Conservation (phyloP, 2,797 vertebrate genomes). For the Chiroxiphia lanceolata region DNA sequence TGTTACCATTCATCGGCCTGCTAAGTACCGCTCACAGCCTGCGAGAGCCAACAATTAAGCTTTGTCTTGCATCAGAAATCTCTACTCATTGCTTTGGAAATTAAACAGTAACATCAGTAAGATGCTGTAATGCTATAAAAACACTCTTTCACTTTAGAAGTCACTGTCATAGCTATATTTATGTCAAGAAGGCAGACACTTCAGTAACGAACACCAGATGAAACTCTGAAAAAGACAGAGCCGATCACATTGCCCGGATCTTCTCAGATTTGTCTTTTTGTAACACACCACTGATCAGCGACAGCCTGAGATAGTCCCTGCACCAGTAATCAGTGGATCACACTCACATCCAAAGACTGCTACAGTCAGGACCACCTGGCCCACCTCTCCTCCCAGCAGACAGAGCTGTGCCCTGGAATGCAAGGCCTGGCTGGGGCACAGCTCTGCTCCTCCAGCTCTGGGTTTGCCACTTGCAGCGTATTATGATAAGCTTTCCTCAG, state of each 20-base stretch:
- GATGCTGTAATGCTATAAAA: neutral
- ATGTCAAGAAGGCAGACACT: neutral
- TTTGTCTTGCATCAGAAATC: neutral
- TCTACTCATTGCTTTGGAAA: neutral
- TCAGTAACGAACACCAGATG: neutral
- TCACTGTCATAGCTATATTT: neutral
- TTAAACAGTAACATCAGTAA: neutral
- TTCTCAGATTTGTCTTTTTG: neutral
- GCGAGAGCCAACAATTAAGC: fast-evolving
- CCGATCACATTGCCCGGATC: too few relatives aligned
- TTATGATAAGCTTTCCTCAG: neutral
- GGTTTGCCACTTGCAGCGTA: neutral
- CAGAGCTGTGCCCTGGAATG: fast-evolving
- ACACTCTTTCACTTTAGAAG: neutral
- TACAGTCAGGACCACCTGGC: too few relatives aligned
- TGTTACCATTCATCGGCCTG: neutral
- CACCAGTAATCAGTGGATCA: too few relatives aligned
- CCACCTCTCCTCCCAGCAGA: neutral
- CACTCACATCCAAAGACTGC: too few relatives aligned
- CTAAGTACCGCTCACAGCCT: neutral
- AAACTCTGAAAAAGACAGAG: neutral
- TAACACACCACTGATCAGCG: fast-evolving
- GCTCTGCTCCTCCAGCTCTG: neutral
- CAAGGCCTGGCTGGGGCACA: fast-evolving
- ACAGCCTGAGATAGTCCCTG: neutral